Percentiles rank a stretch among this genome's conserved stretches.
These are phyloP conservation scores for Macrotis lagotis DNA, from an alignment of 2,113 vertebrate species.

Conservation along the genomic window DNA sequence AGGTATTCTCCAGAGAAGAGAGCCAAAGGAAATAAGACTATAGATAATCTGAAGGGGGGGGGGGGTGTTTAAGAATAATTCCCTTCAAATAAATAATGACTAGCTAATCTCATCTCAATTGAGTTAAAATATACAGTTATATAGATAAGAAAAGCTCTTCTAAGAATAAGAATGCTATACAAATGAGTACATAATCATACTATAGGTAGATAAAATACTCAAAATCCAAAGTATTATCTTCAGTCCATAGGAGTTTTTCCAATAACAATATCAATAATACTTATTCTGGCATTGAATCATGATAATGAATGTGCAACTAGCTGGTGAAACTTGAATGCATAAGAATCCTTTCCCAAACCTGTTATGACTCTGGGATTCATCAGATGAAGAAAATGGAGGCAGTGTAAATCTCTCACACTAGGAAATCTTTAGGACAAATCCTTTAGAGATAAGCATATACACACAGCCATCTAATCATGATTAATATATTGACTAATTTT, in stretches of 20 bases:
- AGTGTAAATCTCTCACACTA: conserved; percentile 34
- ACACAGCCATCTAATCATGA: conserved; percentile 30
- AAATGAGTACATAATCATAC: conserved; percentile 24
- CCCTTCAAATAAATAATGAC: conserved; percentile 16
- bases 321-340: conserved; percentile 41
- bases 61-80: conserved; percentile 30
- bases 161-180: conserved; percentile 29
- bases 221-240: conserved; percentile 39
- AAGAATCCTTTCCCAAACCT: conserved; percentile 13
- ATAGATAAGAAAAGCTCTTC: conserved; percentile 44
- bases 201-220: neutral
- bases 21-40: neutral
- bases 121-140: neutral
- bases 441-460: conserved; percentile 46
- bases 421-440: conserved; percentile 33
- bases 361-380: conserved; percentile 52
- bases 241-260: neutral
- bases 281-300: conserved; percentile 25
- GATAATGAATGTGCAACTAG: conserved; percentile 31
- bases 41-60: neutral
- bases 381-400: conserved; percentile 28
- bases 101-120: conserved; percentile 41
- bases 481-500: conserved; percentile 54
- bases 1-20: neutral
- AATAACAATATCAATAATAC: conserved; percentile 25